Evolutionary conservation across 2,797 vertebrate genomes (phyloP), one percentile per base, ranked within the genome.

Genomic region (Cyclopterus lumpus): DNA sequence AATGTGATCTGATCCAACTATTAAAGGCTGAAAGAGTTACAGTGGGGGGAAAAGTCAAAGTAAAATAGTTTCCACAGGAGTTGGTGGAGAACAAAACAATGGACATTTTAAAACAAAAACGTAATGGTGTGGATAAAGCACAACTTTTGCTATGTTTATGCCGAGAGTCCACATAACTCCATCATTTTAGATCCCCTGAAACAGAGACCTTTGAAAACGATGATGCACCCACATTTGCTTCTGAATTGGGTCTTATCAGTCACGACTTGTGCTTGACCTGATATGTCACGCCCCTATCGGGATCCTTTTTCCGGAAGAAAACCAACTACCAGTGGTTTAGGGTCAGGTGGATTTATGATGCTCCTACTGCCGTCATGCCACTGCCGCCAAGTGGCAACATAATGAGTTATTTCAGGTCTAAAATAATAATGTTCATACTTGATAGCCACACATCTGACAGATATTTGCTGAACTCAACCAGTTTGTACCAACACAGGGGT

Each of bases 381-480:
- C 20, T 4, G n/a, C 22, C 32, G 20, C 38, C 44, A 8, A 28
- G 12, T 51, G 69, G 20, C 22, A 49, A 36, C 65, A 73, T 7
- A 6, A 59, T 18, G 5, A 2, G 2, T 12, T 53, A 16, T 20
- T 32, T 32, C 42, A 11, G 32, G 1, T 30, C 14, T 46, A 20
- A 30, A 1, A 6, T 30, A 34, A 55, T 46, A 4, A 30, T 51
- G 10, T 9, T 3, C n/a, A 34, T 48, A 38, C 24, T 49, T 61
- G 18, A 42, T 34, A 64, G 62, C 42, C 18, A 66, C 55, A 54
- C 30, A 30, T 76, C 57, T 79, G 74, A 83, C 42, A 82, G 73
- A 84, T 28, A 67, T 81, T 77, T 64, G 80, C 71, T 80, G 73
- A 81, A 79, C 51, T 79, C 66, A 71, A 75, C 77, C 57, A 62